A percentile compares a stretch with the other conserved stretches of the same genome.
These are phyloP conservation scores for Ephydatia muelleri DNA, from an alignment of 37 sponge, comb jelly and placozoan species.

Conservation along the genomic window DNA sequence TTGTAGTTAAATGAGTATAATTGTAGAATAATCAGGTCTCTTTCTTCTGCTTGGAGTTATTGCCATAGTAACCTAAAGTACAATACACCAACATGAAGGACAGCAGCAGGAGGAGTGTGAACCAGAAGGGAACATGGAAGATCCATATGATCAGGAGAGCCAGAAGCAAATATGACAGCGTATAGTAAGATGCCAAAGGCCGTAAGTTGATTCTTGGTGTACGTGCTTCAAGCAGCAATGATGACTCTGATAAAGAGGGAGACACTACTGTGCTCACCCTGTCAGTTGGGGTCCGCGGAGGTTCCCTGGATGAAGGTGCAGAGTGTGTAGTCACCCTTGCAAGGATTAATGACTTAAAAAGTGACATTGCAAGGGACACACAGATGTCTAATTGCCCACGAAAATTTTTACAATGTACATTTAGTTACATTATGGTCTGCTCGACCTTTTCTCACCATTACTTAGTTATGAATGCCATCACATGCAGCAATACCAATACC, in stretches of 20 bases:
- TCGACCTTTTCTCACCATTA: background rate
- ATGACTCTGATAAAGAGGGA: background rate
- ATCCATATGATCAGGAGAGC: conserved; percentile 23
- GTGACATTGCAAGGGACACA: background rate
- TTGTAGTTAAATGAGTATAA: background rate
- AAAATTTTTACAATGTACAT: background rate
- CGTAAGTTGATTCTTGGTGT: conserved; percentile 61
- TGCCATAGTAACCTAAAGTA: background rate
- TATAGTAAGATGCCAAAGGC: conserved; percentile 71
- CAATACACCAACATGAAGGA: background rate
- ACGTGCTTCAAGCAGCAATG: background rate
- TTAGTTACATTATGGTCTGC: background rate
- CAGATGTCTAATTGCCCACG: background rate
- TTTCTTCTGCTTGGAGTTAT: background rate
- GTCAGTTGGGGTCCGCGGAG: conserved; percentile 26
- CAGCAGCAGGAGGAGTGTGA: background rate
- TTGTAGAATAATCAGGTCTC: background rate
- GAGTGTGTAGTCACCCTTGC: background rate
- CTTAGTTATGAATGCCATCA: background rate
- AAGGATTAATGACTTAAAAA: background rate
- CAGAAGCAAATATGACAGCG: conserved; percentile 32
- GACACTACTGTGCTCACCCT: background rate
- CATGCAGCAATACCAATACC: background rate
- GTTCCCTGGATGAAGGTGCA: background rate
- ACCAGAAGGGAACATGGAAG: conserved; percentile 11